These are phyloP conservation scores for Lutjanus campechanus DNA, from an alignment of 2,797 vertebrate species.

Conservation along the genomic window DNA sequence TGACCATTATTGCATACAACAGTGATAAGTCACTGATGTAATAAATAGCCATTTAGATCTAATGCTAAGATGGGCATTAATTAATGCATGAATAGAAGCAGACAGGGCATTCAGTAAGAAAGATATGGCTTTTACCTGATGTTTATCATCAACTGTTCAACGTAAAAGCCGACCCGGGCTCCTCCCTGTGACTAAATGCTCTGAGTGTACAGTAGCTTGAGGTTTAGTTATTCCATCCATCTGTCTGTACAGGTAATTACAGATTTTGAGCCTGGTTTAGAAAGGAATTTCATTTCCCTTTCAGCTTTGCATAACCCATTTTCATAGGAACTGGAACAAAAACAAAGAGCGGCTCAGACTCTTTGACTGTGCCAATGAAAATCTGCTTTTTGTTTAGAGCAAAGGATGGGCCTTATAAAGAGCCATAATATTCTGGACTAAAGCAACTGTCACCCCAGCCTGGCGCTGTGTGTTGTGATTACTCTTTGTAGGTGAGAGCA, in stretches of 20 bases:
- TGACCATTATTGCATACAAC: conserved; percentile 35
- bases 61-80: conserved; percentile 44
- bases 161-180: conserved; percentile 34
- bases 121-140: conserved; percentile 36
- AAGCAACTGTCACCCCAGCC: conserved; percentile 51
- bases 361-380: conserved; percentile 56
- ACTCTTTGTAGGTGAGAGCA: conserved; percentile 54
- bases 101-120: conserved; percentile 33
- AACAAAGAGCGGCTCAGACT: conserved; percentile 62
- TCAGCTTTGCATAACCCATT: conserved; percentile 64
- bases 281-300: conserved; percentile 57
- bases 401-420: conserved; percentile 60
- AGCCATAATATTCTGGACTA: conserved; percentile 54
- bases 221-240: conserved; percentile 52
- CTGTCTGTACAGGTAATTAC: conserved; percentile 63
- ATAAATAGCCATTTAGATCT: conserved; percentile 69
- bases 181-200: conserved; percentile 22
- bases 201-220: conserved; percentile 27
- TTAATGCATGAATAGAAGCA: conserved; percentile 39
- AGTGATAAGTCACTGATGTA: conserved; percentile 69
- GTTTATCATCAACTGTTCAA: conserved; percentile 47
- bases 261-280: conserved; percentile 53
- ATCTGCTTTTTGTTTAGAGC: conserved; percentile 62
- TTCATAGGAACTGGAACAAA: conserved; percentile 65
- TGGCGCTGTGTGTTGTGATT: conserved; percentile 48